These are phyloP conservation scores for Pseudomugil tenellus DNA, from an alignment of 2,797 vertebrate genomes.

Conservation along the genomic window DNA sequence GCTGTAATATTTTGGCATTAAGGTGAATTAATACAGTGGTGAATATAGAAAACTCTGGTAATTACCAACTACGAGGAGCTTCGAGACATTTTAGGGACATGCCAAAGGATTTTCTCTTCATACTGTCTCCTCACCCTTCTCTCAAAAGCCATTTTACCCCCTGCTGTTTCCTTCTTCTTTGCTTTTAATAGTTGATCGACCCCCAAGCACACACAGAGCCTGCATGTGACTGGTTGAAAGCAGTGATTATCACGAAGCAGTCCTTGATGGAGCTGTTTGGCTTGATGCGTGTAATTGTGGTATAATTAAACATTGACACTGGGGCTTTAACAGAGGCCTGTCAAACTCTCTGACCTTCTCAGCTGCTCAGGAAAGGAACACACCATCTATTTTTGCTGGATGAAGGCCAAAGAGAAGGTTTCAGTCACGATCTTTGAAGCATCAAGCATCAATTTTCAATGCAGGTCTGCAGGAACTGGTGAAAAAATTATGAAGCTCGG, in stretches of 20 bases:
- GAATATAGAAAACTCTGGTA: constrained; percentile 77
- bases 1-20: constrained; percentile 84
- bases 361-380: background rate
- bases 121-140: constrained; percentile 43
- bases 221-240: constrained; percentile 30
- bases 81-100: constrained; percentile 61
- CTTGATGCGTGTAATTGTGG: constrained; percentile 61
- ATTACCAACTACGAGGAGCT: constrained; percentile 74
- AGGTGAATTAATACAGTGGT: constrained; percentile 79
- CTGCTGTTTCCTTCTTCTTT: constrained; percentile 25
- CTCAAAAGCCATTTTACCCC: constrained; percentile 11
- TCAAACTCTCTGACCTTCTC: constrained; percentile 61
- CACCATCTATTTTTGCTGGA: background rate
- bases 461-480: background rate
- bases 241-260: constrained; percentile 50
- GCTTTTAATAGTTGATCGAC: constrained; percentile 31
- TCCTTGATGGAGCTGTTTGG: constrained; percentile 52
- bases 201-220: constrained; percentile 15
- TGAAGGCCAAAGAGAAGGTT: background rate
- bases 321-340: constrained; percentile 52
- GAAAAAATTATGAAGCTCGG: constrained; percentile 11
- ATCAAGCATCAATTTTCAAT: background rate
- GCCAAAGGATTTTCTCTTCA: constrained; percentile 64
- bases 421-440: background rate
- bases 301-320: constrained; percentile 69